These are phyloP conservation scores for Xyrichtys novacula DNA, from an alignment of 2,797 vertebrate genomes.

Conservation along the genomic window DNA sequence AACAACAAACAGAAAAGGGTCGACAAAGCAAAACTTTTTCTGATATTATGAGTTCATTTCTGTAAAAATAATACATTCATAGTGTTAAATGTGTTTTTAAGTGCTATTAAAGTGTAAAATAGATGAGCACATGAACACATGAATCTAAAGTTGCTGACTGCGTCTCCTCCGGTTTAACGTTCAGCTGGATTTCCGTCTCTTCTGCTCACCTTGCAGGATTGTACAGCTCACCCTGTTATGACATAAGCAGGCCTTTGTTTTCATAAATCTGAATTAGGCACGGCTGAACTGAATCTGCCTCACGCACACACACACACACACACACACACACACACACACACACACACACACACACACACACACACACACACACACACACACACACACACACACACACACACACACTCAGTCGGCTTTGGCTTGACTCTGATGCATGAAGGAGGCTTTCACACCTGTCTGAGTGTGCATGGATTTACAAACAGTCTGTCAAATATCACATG, in stretches of 20 bases:
- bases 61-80: no score
- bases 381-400: slow-evolving; percentile 34
- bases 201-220: slow-evolving; percentile 74
- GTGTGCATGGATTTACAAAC: neutral
- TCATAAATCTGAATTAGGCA: slow-evolving; percentile 76
- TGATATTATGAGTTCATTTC: no score
- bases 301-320: slow-evolving; percentile 34
- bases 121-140: slow-evolving; percentile 14
- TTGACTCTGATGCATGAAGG: slow-evolving; percentile 48
- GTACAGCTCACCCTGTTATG: slow-evolving; percentile 66
- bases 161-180: slow-evolving; percentile 48
- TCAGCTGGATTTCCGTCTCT: slow-evolving; percentile 66
- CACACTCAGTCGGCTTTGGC: slow-evolving; percentile 43
- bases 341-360: slow-evolving; percentile 30
- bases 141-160: slow-evolving; percentile 46
- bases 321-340: slow-evolving; percentile 34
- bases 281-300: slow-evolving; percentile 64
- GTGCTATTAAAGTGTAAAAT: neutral
- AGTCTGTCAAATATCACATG: neutral
- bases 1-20: no score
- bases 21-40: no score
- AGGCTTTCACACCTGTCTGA: slow-evolving; percentile 49
- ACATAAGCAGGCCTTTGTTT: slow-evolving; percentile 78
- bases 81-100: no score
- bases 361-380: slow-evolving; percentile 34